A percentile compares a stretch with the other conserved stretches of the same genome.
phyloP scores from a whole-genome alignment of 1,140 invertebrate species.

The Zaprionus lachaisei region DNA sequence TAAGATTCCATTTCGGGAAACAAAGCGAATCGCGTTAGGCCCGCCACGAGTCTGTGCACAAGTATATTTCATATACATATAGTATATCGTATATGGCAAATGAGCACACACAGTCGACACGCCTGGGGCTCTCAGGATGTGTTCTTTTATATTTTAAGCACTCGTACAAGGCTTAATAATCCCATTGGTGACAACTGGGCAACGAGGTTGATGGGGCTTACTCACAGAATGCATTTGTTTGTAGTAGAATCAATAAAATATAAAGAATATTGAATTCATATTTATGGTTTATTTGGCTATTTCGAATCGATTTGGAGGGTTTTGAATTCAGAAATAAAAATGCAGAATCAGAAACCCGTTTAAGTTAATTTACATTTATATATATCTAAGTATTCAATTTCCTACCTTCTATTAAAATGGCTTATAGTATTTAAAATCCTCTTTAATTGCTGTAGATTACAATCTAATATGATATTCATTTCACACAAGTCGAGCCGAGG shows the following conservation, averaged over 20 bases:
- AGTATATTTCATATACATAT: neutral
- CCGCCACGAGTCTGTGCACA: neutral
- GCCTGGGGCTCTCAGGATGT: neutral
- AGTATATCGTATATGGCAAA: constrained; percentile 3
- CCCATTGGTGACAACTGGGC: neutral
- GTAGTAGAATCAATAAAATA: neutral
- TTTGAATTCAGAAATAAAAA: too few relatives aligned
- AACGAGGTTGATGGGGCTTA: neutral
- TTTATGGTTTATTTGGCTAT: neutral
- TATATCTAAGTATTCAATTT: neutral
- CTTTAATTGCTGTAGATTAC: constrained; percentile 10
- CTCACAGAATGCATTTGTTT: neutral
- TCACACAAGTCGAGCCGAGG: neutral
- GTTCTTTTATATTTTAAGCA: neutral
- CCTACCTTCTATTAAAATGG: neutral
- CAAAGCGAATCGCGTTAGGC: constrained; percentile 23
- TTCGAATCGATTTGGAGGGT: too few relatives aligned
- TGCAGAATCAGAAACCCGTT: too few relatives aligned
- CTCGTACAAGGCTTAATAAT: neutral
- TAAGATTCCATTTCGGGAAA: constrained; percentile 36
- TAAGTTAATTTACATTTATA: neutral
- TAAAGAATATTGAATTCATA: too few relatives aligned
- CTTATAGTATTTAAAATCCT: neutral
- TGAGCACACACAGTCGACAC: constrained; percentile 3
- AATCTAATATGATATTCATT: constrained; percentile 5